Base-by-base conservation (phyloP, 2,797 vertebrate species). In the Percopsis omiscomaycus region DNA sequence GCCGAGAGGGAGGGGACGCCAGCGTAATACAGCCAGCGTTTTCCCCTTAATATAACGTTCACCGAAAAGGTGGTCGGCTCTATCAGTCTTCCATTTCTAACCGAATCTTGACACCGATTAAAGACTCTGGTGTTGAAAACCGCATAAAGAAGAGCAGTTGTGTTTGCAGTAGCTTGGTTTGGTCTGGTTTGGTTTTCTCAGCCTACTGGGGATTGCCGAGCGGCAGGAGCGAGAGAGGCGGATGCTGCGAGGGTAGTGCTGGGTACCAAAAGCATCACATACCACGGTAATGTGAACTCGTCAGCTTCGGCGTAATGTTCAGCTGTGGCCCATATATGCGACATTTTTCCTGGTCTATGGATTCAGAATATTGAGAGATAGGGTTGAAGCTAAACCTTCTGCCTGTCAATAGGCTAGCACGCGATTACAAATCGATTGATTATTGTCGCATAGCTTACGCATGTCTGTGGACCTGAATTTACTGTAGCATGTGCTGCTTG, bases 251-350 rank as follows among this genome's bases (percentile, higher is more conserved):
- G 84, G 78, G 73, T 84, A 87, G 81, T 81, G 69, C 74, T 74
- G 90, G 91, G 88, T 89, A 92, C 84, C 91, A 86, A 80, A 86
- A 89, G 75, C 85, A 86, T 80, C 86, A 70, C 85, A 84, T 79
- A 45, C 68, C 84, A 91, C 87, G 92, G 92, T 93, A 94, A 90
- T 77, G 87, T 82, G 64, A 53, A 16, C 72, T 64, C 69, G 30
- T 59, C 66, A 50, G 16, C 59, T 42, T 15, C n/a, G 22, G 11
- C 32, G 56, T 53, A 42, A 9, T 13, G 64, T 45, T 16, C 49
- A 0, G 50, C 50, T 59, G 48, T 37, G 72, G 62, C 66, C 59
- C 29, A 47, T 71, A 37, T 72, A 68, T 82, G 73, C 75, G 78
- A 75, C 78, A 77, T 70, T 59, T 62, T 27, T 63, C 48, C 47